A percentile compares a stretch with the other conserved stretches of the same genome.
phyloP scores from a whole-genome alignment of 2,797 vertebrate genomes.

The Syngnathus rostellatus region DNA sequence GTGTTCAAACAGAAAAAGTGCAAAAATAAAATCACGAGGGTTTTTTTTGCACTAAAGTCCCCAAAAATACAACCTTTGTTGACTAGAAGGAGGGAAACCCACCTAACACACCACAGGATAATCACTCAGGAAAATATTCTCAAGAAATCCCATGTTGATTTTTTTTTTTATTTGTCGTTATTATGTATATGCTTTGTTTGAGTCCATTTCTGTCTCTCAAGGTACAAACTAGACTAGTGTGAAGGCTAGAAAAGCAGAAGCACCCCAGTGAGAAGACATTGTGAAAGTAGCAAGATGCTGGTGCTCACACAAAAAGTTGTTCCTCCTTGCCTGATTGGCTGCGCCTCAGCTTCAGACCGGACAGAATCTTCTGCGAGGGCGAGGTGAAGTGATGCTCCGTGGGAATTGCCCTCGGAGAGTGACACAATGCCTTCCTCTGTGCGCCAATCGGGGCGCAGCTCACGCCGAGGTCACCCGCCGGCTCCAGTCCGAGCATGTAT shows the following conservation, averaged over 20 bases:
- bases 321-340: constrained; percentile 61
- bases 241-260: background rate
- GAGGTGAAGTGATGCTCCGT: constrained; percentile 42
- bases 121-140: background rate
- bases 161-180: background rate
- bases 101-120: background rate
- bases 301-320: constrained; percentile 65
- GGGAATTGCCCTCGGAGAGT: constrained; percentile 37
- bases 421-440: constrained; percentile 27
- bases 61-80: too few species aligned
- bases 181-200: too few species aligned
- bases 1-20: constrained; percentile 34
- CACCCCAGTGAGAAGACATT: background rate
- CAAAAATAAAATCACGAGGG: constrained; percentile 11
- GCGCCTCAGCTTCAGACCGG: constrained; percentile 62
- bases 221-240: background rate
- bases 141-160: background rate
- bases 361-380: constrained; percentile 62
- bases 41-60: background rate
- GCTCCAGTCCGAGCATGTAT: constrained; percentile 51
- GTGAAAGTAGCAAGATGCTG: background rate
- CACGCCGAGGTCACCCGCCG: constrained; percentile 24
- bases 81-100: too few species aligned
- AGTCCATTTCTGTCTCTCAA: background rate
- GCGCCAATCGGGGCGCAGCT: constrained; percentile 35